These are phyloP conservation scores for Drosophila quinaria DNA, from an alignment of 2,888 invertebrate species.

Conservation along the genomic window DNA sequence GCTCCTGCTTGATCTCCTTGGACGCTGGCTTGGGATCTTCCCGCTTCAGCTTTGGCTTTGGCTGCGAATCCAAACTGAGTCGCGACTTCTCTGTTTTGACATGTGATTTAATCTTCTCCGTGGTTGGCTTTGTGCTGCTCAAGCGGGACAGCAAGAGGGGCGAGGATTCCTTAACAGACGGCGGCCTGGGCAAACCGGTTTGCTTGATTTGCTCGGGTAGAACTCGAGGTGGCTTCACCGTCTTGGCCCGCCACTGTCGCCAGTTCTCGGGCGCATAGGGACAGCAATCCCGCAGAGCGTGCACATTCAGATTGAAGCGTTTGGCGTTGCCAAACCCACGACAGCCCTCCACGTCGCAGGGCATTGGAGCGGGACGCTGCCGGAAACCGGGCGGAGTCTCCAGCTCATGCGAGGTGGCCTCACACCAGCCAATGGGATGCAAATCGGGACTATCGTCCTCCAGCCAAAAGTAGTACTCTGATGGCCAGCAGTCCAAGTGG, in stretches of 20 bases:
- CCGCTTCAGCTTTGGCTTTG: constrained; percentile 1
- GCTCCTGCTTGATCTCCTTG: constrained; percentile 5
- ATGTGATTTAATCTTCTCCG: constrained; percentile 2
- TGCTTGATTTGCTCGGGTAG: constrained; percentile 49
- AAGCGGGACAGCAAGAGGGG: constrained; percentile 2
- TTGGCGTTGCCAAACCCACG: constrained; percentile 95
- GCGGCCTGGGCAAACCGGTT: neutral
- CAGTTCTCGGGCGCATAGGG: constrained; percentile 88
- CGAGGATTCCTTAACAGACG: neutral
- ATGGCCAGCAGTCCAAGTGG: constrained; percentile 96
- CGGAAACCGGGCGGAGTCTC: constrained; percentile 91
- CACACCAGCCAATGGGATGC: constrained; percentile 97
- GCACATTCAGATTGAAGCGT: constrained; percentile 91
- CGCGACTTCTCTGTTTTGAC: constrained; percentile 14
- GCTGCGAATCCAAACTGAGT: constrained; percentile 13
- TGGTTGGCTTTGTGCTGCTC: neutral
- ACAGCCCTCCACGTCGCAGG: constrained; percentile 95
- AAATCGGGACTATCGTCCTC: constrained; percentile 96
- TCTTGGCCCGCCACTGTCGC: constrained; percentile 78
- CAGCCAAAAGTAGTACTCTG: constrained; percentile 93
- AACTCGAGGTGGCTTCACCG: constrained; percentile 80
- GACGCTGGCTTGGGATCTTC: constrained; percentile 3
- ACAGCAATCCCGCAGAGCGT: constrained; percentile 90
- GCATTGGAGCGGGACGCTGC: constrained; percentile 84
- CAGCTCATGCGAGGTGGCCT: constrained; percentile 94